Percentiles rank a stretch among this genome's conserved stretches.
phyloP scores from a whole-genome alignment of 2,113 vertebrate genomes.

The Pseudorasbora parva region DNA sequence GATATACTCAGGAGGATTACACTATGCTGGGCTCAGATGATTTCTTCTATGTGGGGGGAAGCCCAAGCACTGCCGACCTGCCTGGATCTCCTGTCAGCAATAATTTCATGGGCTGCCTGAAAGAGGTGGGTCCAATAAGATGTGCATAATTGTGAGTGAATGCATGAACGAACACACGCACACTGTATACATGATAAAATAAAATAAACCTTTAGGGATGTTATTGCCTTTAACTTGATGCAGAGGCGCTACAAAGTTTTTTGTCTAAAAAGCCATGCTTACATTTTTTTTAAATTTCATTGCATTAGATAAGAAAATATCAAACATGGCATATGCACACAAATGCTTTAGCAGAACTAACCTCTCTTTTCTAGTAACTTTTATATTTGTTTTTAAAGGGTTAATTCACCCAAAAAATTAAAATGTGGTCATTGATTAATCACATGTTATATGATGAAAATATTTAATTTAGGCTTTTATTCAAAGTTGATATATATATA shows the following conservation, averaged over 20 bases:
- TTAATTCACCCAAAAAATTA: no score
- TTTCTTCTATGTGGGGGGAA: constrained; percentile 98
- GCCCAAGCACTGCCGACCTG: constrained; percentile 94
- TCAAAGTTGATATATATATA: no score
- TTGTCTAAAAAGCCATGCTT: neutral
- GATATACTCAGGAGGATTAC: constrained; percentile 98
- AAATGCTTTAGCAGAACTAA: neutral
- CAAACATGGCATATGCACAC: neutral
- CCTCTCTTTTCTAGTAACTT: neutral
- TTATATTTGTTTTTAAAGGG: neutral
- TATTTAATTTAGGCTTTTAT: no score
- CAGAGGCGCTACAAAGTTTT: neutral
- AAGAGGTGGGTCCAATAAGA: constrained; percentile 82
- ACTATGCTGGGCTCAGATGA: constrained; percentile 98
- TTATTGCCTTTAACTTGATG: neutral
- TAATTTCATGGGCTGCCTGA: constrained; percentile 98
- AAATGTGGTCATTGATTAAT: no score
- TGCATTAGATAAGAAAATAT: neutral
- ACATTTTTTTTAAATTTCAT: neutral
- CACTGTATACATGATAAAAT: neutral
- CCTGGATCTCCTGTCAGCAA: constrained; percentile 98
- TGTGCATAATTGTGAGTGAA: neutral
- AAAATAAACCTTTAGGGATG: neutral
- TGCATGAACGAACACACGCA: neutral
- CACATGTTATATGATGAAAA: no score